Evolutionary conservation across 2,888 invertebrate species (phyloP).

Genomic region (Chorisops tibialis): DNA sequence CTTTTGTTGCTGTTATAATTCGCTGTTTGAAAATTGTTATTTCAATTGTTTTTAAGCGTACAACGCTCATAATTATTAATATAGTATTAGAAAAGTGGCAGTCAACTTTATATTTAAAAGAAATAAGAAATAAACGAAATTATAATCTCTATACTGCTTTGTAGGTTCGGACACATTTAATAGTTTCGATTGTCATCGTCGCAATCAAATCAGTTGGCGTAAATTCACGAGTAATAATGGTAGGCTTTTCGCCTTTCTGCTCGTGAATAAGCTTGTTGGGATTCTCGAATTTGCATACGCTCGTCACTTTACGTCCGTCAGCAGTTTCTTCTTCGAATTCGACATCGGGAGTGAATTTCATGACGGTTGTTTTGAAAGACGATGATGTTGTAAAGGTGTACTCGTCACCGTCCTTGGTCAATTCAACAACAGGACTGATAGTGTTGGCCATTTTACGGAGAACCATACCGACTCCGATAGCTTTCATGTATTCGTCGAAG

Average conservation of each 20-base stretch:
- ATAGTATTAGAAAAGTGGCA: too few relatives aligned
- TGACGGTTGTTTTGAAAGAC: conserved; percentile 82
- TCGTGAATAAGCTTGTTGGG: conserved; percentile 73
- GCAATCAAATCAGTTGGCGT: conserved; percentile 70
- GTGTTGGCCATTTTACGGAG: conserved; percentile 83
- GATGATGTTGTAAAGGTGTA: conserved; percentile 78
- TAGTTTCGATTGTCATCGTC: too few relatives aligned
- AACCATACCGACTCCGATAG: conserved; percentile 85
- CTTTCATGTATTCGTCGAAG: conserved; percentile 88
- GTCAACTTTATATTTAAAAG: too few relatives aligned
- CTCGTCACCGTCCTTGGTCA: conserved; percentile 70
- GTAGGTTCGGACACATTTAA: too few relatives aligned
- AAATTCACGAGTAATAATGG: conserved; percentile 72
- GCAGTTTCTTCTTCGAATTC: conserved; percentile 89
- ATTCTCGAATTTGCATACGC: conserved; percentile 65
- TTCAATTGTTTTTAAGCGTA: too few relatives aligned
- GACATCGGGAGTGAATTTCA: conserved; percentile 79
- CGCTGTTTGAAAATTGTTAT: too few relatives aligned
- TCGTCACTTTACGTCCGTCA: conserved; percentile 79
- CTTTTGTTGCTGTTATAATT: too few relatives aligned
- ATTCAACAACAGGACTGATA: conserved; percentile 79
- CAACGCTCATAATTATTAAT: too few relatives aligned
- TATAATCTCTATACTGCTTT: too few relatives aligned
- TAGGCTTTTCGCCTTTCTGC: conserved; percentile 70
- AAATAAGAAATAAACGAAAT: not conserved